phyloP scores from a whole-genome alignment of 2,113 vertebrate genomes.

The Polyodon spathula region DNA sequence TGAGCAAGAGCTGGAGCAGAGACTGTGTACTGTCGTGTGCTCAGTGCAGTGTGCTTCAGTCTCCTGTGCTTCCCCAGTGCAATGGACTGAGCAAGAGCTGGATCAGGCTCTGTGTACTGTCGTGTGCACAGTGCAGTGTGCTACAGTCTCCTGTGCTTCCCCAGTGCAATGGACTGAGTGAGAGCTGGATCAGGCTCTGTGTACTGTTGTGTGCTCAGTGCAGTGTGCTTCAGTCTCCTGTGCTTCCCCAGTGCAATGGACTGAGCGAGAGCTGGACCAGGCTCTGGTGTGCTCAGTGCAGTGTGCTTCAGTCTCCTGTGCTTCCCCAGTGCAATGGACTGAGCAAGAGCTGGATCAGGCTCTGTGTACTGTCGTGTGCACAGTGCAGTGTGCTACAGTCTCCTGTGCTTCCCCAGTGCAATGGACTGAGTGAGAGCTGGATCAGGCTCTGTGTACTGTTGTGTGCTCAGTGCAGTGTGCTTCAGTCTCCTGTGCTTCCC shows the following conservation, averaged over 20 bases:
- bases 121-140: neutral
- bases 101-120: slow-evolving; percentile 73
- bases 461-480: neutral
- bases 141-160: slow-evolving; percentile 8
- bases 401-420: slow-evolving; percentile 57
- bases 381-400: neutral
- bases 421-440: slow-evolving; percentile 81
- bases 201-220: no score
- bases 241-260: slow-evolving; percentile 78
- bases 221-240: neutral
- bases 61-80: slow-evolving; percentile 64
- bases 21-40: neutral
- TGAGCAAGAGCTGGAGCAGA: neutral
- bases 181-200: slow-evolving; percentile 79
- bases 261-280: slow-evolving; percentile 74
- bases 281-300: slow-evolving; percentile 51
- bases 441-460: slow-evolving; percentile 69
- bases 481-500: slow-evolving; percentile 9
- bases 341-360: slow-evolving; percentile 80
- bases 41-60: neutral
- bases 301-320: neutral
- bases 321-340: no score
- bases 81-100: slow-evolving; percentile 80
- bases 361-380: slow-evolving; percentile 49
- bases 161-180: slow-evolving; percentile 85